Percentiles rank a stretch among this genome's conserved stretches.
These are phyloP conservation scores for Dermochelys coriacea DNA, from an alignment of 2,797 vertebrate genomes.

Conservation along the genomic window DNA sequence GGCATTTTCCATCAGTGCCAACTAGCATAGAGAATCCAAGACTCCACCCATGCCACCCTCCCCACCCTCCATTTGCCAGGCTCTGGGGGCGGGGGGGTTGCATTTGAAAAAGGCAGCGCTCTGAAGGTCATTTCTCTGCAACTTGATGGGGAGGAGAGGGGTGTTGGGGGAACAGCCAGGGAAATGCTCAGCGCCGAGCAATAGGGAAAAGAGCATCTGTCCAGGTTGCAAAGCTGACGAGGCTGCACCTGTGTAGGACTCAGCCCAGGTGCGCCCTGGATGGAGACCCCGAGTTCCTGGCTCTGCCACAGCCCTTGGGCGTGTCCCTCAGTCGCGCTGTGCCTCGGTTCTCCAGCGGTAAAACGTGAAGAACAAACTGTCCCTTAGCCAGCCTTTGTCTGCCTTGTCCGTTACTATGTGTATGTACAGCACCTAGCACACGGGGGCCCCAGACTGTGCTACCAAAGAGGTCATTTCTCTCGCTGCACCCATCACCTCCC, in stretches of 20 bases:
- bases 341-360: background rate
- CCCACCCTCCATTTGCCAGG: background rate
- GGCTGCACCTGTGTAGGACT: background rate
- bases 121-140: background rate
- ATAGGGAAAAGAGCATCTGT: background rate
- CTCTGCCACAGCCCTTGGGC: background rate
- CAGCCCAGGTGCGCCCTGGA: background rate
- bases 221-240: background rate
- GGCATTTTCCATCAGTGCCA: background rate
- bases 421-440: background rate
- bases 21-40: background rate
- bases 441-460: background rate
- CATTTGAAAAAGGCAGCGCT: background rate
- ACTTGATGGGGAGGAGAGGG: accelerated
- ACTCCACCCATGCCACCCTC: background rate
- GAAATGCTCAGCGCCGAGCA: background rate
- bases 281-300: background rate
- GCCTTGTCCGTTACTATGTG: background rate
- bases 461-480: background rate
- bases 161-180: no score
- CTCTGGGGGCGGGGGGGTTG: background rate
- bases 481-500: background rate
- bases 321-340: background rate
- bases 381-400: background rate
- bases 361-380: background rate